These are phyloP conservation scores for Machaerirhynchus nigripectus DNA, from an alignment of 2,113 vertebrate species.

Conservation along the genomic window DNA sequence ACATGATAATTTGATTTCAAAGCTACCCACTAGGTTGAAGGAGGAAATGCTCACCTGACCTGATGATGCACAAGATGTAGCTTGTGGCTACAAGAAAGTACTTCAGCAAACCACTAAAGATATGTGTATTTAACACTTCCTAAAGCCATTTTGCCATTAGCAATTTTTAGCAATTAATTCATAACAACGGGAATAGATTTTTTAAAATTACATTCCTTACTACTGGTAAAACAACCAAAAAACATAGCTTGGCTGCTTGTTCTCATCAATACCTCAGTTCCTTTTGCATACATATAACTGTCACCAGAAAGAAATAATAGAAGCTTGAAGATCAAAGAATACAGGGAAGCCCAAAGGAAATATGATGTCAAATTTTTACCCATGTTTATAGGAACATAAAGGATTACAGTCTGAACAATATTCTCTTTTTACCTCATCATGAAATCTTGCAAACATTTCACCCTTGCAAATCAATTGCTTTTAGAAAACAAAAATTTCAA, in stretches of 20 bases:
- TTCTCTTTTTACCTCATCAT: background rate
- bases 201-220: background rate
- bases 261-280: background rate
- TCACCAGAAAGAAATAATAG: background rate
- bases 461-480: background rate
- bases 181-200: background rate
- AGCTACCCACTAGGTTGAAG: background rate
- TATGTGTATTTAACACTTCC: background rate
- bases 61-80: background rate
- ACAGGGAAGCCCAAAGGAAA: too few relatives aligned
- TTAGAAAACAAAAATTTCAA: background rate
- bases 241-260: background rate
- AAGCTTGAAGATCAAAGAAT: background rate
- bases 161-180: background rate
- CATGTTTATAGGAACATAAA: background rate
- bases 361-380: background rate
- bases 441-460: background rate
- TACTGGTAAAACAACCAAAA: background rate
- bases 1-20: background rate
- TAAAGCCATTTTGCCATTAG: background rate
- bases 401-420: background rate
- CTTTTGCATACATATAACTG: background rate
- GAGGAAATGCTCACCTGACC: background rate
- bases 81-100: background rate
- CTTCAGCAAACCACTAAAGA: background rate